phyloP scores from a whole-genome alignment of 2,797 vertebrate species.

The Podarcis siculus region DNA sequence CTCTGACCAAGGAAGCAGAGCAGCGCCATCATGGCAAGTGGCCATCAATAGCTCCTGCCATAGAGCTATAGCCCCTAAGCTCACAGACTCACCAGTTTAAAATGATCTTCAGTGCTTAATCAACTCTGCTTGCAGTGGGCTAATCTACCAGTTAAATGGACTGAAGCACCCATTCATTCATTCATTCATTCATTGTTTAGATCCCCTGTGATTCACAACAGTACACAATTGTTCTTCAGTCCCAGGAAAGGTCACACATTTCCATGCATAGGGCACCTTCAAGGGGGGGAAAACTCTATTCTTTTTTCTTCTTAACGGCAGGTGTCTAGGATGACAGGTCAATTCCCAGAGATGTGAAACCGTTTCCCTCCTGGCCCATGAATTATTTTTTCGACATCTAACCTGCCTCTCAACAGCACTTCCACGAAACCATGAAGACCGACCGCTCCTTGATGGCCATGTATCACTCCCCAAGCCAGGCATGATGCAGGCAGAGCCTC shows the following conservation, averaged over 20 bases:
- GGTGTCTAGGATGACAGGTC: constrained; percentile 9
- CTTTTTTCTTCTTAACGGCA: neutral
- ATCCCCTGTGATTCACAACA: neutral
- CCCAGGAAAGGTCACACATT: neutral
- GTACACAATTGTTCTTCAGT: neutral
- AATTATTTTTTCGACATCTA: neutral
- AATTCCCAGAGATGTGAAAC: neutral
- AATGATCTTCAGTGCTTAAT: neutral
- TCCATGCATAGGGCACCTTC: neutral
- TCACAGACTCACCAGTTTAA: neutral
- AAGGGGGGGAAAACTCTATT: too few species aligned
- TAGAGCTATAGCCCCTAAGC: neutral
- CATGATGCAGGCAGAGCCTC: too few species aligned
- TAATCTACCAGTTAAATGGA: neutral
- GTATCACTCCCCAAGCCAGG: neutral
- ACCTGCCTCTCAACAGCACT: neutral
- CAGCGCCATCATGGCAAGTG: too few species aligned
- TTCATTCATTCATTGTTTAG: too few species aligned
- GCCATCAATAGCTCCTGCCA: too few species aligned
- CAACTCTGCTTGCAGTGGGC: neutral
- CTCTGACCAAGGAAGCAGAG: too few species aligned
- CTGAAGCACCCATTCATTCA: neutral
- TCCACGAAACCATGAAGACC: neutral
- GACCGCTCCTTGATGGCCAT: neutral
- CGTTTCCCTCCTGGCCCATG: neutral